Conservation (phyloP, 1,140 invertebrate species). For the Dendroctonus valens region DNA sequence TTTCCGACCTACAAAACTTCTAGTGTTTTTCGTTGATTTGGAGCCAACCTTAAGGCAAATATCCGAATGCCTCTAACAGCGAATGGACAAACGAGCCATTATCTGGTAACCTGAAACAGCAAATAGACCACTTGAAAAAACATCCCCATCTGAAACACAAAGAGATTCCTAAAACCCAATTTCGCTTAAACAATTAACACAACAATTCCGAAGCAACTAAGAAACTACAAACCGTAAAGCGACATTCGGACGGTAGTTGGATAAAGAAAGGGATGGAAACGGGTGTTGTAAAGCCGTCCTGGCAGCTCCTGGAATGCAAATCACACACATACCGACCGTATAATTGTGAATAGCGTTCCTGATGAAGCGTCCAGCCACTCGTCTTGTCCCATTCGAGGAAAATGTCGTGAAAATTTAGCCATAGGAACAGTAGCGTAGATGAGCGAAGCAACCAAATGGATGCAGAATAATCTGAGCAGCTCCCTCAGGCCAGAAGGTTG, state of each 20-base stretch:
- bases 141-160: no score
- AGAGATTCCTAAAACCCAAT: conserved; percentile 9
- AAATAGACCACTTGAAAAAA: no score
- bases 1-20: no score
- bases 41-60: no score
- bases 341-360: conserved; percentile 47
- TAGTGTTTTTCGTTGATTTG: no score
- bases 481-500: no score
- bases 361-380: conserved; percentile 46
- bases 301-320: conserved; percentile 42
- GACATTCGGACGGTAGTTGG: conserved; percentile 19
- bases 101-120: no score
- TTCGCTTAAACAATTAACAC: conserved; percentile 23
- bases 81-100: no score
- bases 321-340: conserved; percentile 44
- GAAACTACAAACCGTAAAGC: conserved; percentile 17
- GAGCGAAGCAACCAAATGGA: no score
- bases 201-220: conserved; percentile 21
- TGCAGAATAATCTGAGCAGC: no score
- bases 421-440: no score
- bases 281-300: conserved; percentile 26
- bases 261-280: conserved; percentile 28
- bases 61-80: no score
- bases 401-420: neutral
- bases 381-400: conserved; percentile 26